Evolutionary conservation across 2,113 vertebrate species (phyloP).

Genomic region (Xenopus laevis): DNA sequence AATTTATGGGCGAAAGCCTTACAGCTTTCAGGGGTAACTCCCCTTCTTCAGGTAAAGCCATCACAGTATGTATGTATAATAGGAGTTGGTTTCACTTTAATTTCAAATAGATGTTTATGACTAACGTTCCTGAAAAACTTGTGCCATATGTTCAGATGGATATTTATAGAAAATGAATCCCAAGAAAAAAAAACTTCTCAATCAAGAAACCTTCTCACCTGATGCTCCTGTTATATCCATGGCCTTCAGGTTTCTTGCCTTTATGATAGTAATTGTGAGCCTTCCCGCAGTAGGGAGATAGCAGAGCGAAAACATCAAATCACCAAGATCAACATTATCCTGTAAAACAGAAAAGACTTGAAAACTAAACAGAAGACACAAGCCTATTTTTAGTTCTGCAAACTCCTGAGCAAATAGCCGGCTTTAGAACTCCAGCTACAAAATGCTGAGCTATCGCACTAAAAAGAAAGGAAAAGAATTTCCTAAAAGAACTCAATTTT

Average conservation of each 20-base stretch:
- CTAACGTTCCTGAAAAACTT: too few relatives aligned
- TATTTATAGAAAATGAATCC: too few relatives aligned
- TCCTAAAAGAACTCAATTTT: not conserved
- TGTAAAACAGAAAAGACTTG: slow-evolving; percentile 55
- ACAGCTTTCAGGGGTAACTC: too few relatives aligned
- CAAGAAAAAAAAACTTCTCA: not conserved
- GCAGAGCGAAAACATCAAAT: slow-evolving; percentile 98
- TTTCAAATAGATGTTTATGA: too few relatives aligned
- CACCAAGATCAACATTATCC: slow-evolving; percentile 96
- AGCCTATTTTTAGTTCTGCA: not conserved
- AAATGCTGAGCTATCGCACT: not conserved
- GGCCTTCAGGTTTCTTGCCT: slow-evolving; percentile 95
- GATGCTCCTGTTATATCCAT: slow-evolving; percentile 99
- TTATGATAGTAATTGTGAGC: slow-evolving; percentile 95
- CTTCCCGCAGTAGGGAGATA: slow-evolving; percentile 95
- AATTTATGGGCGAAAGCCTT: too few relatives aligned
- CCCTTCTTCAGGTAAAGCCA: too few relatives aligned
- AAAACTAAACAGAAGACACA: not conserved
- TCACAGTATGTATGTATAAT: too few relatives aligned
- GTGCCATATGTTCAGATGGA: too few relatives aligned
- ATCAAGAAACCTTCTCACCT: slow-evolving; percentile 64
- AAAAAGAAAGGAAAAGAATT: not conserved
- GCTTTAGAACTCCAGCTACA: slow-evolving; percentile 4
- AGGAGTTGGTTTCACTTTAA: too few relatives aligned
- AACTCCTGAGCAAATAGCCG: not conserved